A percentile compares a stretch with the other conserved stretches of the same genome.
phyloP scores from a whole-genome alignment of 2,113 vertebrate species.

The Limanda limanda region DNA sequence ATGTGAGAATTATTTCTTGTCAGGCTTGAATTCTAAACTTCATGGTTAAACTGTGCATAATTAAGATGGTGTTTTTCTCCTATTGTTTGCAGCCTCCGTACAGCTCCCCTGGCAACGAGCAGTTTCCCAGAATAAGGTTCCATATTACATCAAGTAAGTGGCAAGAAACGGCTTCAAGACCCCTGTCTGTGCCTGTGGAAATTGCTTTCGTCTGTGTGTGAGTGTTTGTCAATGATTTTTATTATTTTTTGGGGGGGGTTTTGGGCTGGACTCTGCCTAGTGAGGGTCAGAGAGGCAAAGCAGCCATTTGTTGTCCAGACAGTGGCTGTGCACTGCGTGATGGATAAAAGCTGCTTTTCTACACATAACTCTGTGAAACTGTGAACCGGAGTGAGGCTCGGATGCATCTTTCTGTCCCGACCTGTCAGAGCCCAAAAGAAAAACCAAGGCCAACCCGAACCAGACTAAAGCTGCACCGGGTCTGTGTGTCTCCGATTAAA shows the following conservation, averaged over 20 bases:
- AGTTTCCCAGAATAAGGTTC: conserved; percentile 94
- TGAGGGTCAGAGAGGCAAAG: too few species aligned
- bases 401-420: too few species aligned
- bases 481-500: too few species aligned
- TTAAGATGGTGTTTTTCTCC: conserved; percentile 34
- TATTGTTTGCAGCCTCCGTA: conserved; percentile 86
- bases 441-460: too few species aligned
- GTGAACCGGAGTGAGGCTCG: not conserved
- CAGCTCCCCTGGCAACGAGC: conserved; percentile 86
- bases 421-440: too few species aligned
- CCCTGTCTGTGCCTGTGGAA: conserved; percentile 26
- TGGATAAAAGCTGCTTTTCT: too few species aligned
- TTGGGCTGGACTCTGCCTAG: not conserved
- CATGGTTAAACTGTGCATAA: conserved; percentile 26
- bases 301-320: too few species aligned
- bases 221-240: not conserved
- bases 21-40: not conserved
- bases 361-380: too few species aligned
- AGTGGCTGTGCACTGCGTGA: too few species aligned
- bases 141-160: conserved; percentile 97
- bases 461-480: too few species aligned
- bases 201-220: conserved; percentile 2
- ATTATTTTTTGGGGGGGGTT: not conserved
- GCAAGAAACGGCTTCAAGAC: conserved; percentile 32
- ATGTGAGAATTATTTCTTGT: not conserved